Conservation (phyloP, 2,113 vertebrate genomes). For the Heterocephalus glaber region DNA sequence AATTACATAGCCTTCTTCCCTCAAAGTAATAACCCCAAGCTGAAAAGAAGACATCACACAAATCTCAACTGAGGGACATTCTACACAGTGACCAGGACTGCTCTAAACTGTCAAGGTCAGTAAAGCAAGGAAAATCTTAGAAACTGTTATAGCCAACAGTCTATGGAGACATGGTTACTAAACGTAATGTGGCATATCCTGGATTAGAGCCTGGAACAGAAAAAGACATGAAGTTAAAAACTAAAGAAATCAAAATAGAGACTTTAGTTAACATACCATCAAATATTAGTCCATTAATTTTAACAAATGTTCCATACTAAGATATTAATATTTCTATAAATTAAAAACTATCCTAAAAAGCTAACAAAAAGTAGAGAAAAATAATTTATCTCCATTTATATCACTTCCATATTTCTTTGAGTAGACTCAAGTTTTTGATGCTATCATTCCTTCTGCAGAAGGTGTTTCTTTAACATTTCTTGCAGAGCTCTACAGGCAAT, state of each 20-base stretch:
- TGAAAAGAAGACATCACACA: background rate
- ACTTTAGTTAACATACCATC: background rate
- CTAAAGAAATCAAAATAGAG: background rate
- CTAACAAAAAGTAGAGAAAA: background rate
- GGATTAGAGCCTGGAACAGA: background rate
- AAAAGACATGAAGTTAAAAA: slow-evolving; percentile 5
- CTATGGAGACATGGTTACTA: background rate
- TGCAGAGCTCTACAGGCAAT: background rate
- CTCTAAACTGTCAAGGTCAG: background rate
- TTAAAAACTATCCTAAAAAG: slow-evolving; percentile 46
- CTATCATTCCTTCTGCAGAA: background rate
- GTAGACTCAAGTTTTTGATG: background rate
- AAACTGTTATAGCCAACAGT: background rate
- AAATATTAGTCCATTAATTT: background rate
- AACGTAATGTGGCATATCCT: background rate
- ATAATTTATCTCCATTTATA: slow-evolving; percentile 24
- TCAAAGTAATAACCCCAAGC: background rate
- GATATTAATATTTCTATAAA: background rate
- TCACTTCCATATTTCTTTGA: background rate
- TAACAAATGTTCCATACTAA: background rate
- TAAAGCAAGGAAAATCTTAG: background rate
- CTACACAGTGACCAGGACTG: background rate
- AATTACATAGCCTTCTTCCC: background rate
- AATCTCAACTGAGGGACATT: background rate
- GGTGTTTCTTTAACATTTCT: background rate